These are phyloP conservation scores for Hermaeophaga mercurialis DNA, from an alignment of 2,888 invertebrate species.

Conservation along the genomic window DNA sequence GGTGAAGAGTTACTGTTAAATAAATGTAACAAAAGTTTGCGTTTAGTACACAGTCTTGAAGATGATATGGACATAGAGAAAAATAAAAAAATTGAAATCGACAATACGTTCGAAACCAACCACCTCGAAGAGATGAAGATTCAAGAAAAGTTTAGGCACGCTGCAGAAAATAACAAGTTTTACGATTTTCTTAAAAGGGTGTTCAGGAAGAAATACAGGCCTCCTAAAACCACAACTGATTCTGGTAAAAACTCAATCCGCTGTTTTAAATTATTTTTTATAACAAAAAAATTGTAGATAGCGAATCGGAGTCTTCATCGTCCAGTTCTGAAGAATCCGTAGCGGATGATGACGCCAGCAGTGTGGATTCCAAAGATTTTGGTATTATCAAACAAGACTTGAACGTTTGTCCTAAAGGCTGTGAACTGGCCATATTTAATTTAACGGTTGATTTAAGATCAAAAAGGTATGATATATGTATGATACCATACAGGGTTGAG, in stretches of 20 bases:
- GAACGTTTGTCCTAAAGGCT: slow-evolving; percentile 72
- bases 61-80: slow-evolving; percentile 61
- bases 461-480: slow-evolving; percentile 58
- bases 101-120: slow-evolving; percentile 56
- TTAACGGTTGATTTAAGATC: slow-evolving; percentile 68
- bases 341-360: slow-evolving; percentile 63
- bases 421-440: slow-evolving; percentile 71
- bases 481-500: background rate
- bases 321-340: slow-evolving; percentile 65
- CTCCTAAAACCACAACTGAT: slow-evolving; percentile 64
- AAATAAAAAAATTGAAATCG: slow-evolving; percentile 61
- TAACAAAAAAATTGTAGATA: slow-evolving; percentile 35
- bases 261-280: too few relatives aligned
- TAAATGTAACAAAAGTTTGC: slow-evolving; percentile 47
- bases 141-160: slow-evolving; percentile 62
- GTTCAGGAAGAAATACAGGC: slow-evolving; percentile 81
- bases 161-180: slow-evolving; percentile 74
- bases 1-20: slow-evolving; percentile 69
- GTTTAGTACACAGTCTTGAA: slow-evolving; percentile 59
- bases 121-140: slow-evolving; percentile 59
- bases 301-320: slow-evolving; percentile 55
- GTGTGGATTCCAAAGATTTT: slow-evolving; percentile 69
- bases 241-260: too few relatives aligned
- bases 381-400: slow-evolving; percentile 73
- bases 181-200: slow-evolving; percentile 78